Evolutionary conservation across 1,140 invertebrate species (phyloP).

Genomic region (Drosophila aff.): DNA sequence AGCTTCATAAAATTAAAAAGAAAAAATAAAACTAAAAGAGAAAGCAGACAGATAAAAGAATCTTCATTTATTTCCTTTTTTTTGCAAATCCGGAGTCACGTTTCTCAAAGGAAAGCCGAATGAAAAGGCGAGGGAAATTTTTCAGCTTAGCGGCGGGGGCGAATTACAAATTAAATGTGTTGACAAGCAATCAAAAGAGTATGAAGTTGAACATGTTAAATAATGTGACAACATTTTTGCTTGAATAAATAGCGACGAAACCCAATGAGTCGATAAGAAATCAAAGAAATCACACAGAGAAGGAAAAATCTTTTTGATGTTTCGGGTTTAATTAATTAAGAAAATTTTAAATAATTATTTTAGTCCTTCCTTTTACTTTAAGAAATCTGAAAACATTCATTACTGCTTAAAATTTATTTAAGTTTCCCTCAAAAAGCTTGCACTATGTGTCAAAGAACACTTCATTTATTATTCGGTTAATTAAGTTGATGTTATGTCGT

Average conservation of each 20-base stretch:
- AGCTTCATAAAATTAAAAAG: slow-evolving; percentile 32
- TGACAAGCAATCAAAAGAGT: slow-evolving; percentile 6
- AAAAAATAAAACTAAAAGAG: neutral
- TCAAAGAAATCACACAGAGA: neutral
- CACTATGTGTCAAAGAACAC: neutral
- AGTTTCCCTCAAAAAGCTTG: neutral
- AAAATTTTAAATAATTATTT: neutral
- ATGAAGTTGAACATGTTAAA: neutral
- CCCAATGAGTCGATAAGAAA: slow-evolving; percentile 8
- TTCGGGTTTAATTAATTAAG: neutral
- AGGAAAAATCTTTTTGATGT: neutral
- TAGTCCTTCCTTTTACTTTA: no score
- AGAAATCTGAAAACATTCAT: neutral
- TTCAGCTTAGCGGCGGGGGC: slow-evolving; percentile 2
- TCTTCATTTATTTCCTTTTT: slow-evolving; percentile 19
- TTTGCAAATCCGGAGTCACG: slow-evolving; percentile 30
- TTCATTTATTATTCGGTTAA: neutral
- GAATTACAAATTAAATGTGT: slow-evolving; percentile 39
- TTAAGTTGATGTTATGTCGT: neutral
- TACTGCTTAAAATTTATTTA: neutral
- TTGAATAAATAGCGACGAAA: neutral
- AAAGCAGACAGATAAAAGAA: slow-evolving; percentile 12
- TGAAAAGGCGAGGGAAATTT: slow-evolving; percentile 4
- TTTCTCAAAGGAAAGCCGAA: slow-evolving; percentile 36
- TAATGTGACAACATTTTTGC: neutral